These are phyloP conservation scores for Myathropa florea DNA, from an alignment of 2,888 invertebrate genomes.

Conservation along the genomic window DNA sequence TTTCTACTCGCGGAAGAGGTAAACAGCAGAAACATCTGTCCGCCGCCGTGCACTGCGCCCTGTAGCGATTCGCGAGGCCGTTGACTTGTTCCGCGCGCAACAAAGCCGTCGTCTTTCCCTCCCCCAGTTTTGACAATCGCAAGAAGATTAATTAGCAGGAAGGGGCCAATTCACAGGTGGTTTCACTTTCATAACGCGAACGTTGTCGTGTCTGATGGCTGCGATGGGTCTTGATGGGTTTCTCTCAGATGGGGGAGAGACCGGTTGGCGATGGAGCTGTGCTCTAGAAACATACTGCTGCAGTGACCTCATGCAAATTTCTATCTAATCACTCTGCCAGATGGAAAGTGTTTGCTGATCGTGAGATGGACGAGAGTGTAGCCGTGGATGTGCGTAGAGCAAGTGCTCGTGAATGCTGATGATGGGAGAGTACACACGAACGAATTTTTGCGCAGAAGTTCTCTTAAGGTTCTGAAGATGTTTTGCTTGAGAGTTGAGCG, in stretches of 20 bases:
- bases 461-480: neutral
- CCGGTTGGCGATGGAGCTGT: neutral
- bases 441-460: neutral
- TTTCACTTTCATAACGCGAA: constrained; percentile 59
- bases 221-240: constrained; percentile 8
- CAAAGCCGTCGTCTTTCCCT: neutral
- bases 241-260: neutral
- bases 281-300: constrained; percentile 28
- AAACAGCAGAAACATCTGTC: constrained; percentile 23
- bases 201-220: neutral
- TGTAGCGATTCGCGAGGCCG: constrained; percentile 3
- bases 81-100: neutral
- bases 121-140: constrained; percentile 40
- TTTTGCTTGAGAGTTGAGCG: neutral
- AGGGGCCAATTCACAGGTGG: constrained; percentile 49
- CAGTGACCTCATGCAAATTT: constrained; percentile 41
- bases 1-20: constrained; percentile 27
- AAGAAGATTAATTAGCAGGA: constrained; percentile 61
- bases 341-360: neutral
- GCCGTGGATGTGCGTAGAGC: neutral
- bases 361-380: too few relatives aligned
- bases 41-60: neutral
- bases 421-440: neutral
- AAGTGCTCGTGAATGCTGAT: neutral
- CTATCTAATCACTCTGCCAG: neutral